phyloP scores from a whole-genome alignment of 2,113 vertebrate species.

The Odobenus rosmarus region DNA sequence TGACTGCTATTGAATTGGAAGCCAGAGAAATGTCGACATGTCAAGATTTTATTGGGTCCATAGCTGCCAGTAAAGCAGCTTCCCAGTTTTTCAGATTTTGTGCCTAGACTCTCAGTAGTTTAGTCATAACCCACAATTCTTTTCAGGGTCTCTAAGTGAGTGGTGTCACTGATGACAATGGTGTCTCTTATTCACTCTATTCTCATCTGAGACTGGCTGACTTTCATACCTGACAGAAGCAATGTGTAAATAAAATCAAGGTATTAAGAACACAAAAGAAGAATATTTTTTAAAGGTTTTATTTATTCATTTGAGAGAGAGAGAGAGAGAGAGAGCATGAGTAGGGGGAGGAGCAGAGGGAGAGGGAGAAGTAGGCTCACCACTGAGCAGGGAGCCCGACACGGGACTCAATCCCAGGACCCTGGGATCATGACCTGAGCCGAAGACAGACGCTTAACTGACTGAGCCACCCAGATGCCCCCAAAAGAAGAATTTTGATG shows the following conservation, averaged over 20 bases:
- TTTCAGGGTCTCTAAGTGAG: slow-evolving; percentile 41
- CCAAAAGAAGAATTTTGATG: background rate
- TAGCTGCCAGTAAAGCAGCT: slow-evolving; percentile 70
- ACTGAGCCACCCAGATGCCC: too few relatives aligned
- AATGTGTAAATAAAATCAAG: slow-evolving; percentile 19
- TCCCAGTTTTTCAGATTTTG: slow-evolving; percentile 67
- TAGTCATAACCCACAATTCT: background rate
- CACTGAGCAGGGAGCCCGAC: too few relatives aligned
- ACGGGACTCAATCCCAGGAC: too few relatives aligned
- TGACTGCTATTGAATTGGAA: slow-evolving; percentile 48
- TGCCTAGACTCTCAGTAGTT: slow-evolving; percentile 35
- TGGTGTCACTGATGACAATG: background rate
- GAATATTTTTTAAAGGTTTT: background rate
- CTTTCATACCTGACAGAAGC: background rate
- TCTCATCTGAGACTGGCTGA: background rate
- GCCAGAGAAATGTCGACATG: slow-evolving; percentile 37
- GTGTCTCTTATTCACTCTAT: background rate
- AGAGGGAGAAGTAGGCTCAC: too few relatives aligned
- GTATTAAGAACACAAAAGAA: background rate
- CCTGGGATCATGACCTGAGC: too few relatives aligned
- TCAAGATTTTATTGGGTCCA: slow-evolving; percentile 74
- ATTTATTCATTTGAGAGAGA: too few relatives aligned
- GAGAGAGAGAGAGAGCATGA: too few relatives aligned
- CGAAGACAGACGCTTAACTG: too few relatives aligned
- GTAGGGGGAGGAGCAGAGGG: too few relatives aligned